Evolutionary conservation across 2,888 invertebrate genomes (phyloP).

Genomic region (Cylloceria caligata): DNA sequence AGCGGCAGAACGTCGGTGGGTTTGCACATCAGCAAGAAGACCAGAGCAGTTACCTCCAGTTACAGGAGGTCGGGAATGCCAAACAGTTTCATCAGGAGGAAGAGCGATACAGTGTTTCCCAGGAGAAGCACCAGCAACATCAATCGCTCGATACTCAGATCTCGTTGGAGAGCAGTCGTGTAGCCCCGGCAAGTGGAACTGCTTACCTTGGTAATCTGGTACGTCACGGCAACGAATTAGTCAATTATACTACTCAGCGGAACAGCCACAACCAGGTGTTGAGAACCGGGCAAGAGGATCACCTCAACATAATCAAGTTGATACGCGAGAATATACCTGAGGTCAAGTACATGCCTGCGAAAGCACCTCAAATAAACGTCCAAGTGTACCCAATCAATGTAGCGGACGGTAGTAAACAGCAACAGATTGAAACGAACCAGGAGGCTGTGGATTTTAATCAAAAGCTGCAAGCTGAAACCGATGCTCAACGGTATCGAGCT

Average conservation of each 20-base stretch:
- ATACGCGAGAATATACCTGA: constrained; percentile 61
- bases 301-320: constrained; percentile 54
- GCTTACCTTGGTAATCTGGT: constrained; percentile 61
- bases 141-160: constrained; percentile 55
- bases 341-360: constrained; percentile 52
- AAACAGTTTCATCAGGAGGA: constrained; percentile 61
- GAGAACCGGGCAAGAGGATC: constrained; percentile 46
- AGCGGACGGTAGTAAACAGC: neutral
- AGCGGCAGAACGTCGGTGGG: constrained; percentile 43
- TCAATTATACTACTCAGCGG: constrained; percentile 48
- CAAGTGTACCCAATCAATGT: constrained; percentile 37
- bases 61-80: constrained; percentile 58
- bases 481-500: neutral
- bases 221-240: constrained; percentile 58
- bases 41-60: constrained; percentile 62
- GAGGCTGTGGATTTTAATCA: constrained; percentile 3
- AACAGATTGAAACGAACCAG: constrained; percentile 17
- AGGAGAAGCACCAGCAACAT: constrained; percentile 42
- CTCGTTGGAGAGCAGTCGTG: constrained; percentile 53
- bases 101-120: constrained; percentile 5
- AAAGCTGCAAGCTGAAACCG: neutral
- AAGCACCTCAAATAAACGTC: constrained; percentile 54
- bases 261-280: constrained; percentile 33
- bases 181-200: constrained; percentile 30
- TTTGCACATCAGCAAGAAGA: constrained; percentile 54